Base-by-base conservation (phyloP, 2,797 vertebrate species). In the Vespertilio murinus region DNA sequence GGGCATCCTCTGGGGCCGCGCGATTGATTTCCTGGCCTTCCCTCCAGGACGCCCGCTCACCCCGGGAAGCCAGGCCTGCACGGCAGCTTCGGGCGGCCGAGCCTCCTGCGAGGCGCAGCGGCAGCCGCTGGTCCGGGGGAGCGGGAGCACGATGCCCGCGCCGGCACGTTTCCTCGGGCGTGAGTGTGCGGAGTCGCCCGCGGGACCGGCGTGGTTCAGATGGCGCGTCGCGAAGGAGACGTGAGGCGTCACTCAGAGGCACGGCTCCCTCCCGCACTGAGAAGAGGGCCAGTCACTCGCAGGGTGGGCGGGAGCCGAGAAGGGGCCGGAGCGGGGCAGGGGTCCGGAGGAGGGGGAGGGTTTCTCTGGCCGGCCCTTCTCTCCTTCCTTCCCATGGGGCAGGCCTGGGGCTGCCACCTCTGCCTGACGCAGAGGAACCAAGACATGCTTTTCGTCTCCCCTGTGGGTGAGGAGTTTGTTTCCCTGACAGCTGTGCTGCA, bases 401-500 rank as follows among this genome's bases (percentile, higher is more conserved):
- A 75, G 45, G 22, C 42, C n/a, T 38, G 59, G 87, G n/a, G 82
- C 6, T 89, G 71, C 11, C 59, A 30, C 52, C 33, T 42, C 38
- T 47, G 40, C 38, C 6, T 79, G 42, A 67, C 71, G 84, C 30
- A 71, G 86, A 78, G 61, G 52, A 83, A 59, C 2, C 47, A 80
- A 92, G 70, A 77, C 61, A 33, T n/a, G 38, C 10, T 93, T 93
- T 91, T 90, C 56, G 54, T n/a, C 25, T 80, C 10, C 78, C 40
- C 18, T n/a, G 69, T 7, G 4, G 28, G 8, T 59, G 85, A 82
- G 71, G 16, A 69, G 64, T 87, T 96, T 92, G 92, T 96, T 83
- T 79, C 88, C 70, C 38, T 77, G 90, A 64, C 85, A 80, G 42
- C 74, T 78, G 12, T 33, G 16, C 17, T 33, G 56, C 35, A 22